Evolutionary conservation across 2,113 vertebrate genomes (phyloP).

Genomic region (Cyanoramphus novaezelandiae): DNA sequence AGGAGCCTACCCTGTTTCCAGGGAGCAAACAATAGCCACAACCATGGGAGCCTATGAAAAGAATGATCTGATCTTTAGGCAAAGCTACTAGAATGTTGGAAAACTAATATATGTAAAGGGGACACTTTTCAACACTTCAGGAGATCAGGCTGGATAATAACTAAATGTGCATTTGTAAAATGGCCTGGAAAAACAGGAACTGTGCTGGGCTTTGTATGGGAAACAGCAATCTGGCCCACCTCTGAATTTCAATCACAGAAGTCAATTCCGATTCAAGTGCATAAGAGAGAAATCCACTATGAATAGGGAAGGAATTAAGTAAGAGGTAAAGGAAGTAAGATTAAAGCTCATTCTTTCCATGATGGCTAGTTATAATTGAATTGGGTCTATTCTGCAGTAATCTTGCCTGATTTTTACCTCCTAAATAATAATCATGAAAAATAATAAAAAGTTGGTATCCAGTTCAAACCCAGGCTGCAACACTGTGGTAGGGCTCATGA

Average conservation of each 20-base stretch:
- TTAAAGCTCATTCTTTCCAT: slow-evolving; percentile 54
- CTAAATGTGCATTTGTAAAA: background rate
- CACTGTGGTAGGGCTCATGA: background rate
- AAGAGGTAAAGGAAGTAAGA: slow-evolving; percentile 43
- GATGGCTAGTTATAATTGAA: background rate
- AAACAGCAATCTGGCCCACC: background rate
- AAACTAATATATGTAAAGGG: background rate
- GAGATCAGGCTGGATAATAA: background rate
- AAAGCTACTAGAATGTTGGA: background rate
- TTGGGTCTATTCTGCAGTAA: background rate
- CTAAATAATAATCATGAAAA: background rate
- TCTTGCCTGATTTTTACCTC: background rate
- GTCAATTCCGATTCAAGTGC: background rate
- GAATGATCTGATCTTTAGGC: background rate
- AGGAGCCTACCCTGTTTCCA: fast-evolving
- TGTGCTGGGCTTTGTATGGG: background rate
- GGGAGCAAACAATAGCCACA: background rate
- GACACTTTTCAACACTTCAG: background rate
- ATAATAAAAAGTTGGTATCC: background rate
- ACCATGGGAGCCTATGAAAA: background rate
- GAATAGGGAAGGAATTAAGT: slow-evolving; percentile 26
- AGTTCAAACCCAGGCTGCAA: background rate
- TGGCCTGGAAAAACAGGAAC: slow-evolving; percentile 13
- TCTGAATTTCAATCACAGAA: background rate
- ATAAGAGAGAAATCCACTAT: background rate